Evolutionary conservation across 2,797 vertebrate genomes (phyloP), one percentile per base, ranked within the genome.

Genomic region (Aselliscus stoliczkanus): DNA sequence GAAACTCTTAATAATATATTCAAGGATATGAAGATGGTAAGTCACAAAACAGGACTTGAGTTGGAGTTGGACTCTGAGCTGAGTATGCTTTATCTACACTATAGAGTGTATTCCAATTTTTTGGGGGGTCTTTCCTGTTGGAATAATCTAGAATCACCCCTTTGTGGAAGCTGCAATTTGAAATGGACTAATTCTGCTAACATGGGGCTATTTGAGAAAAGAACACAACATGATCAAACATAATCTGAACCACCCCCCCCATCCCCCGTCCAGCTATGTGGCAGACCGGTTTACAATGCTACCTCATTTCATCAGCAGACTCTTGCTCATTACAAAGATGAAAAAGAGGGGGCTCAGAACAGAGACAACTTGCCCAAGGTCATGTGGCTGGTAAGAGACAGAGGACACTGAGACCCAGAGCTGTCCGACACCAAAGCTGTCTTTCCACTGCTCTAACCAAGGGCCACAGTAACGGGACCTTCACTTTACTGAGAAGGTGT

Each of bases 401-500:
- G 80, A 65, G 23, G 65, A 42, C 18, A 52, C 31, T 34, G 34
- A 67, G 76, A 85, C 18, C 44, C 18, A 69, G 65, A 60, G 52
- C 44, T n/a, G 10, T 77, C 56, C 44, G 44, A 56, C 23, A 27
- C 42, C 27, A 88, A 60, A 72, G 37, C 18, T 70, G 56, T 70
- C 60, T 79, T 91, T 47, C n/a, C 27, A 31, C 18, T 44, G 44
- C 80, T 90, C 54, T 69, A 75, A 64, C 47, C 47, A 54, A 31
- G 42, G 39, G 29, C 54, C 76, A 82, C 56, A 13, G 25, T 47
- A 83, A 82, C 96, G 72, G 7, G 62, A 84, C 64, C 34, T 60
- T 54, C 23, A n/a, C 25, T 84, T 37, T 50, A 42, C 27, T 70
- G 90, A 89, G 93, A 93, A 97, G 85, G 10, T 93, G 88, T 96